phyloP scores from a whole-genome alignment of 2,797 vertebrate species.

The Enoplosus armatus region DNA sequence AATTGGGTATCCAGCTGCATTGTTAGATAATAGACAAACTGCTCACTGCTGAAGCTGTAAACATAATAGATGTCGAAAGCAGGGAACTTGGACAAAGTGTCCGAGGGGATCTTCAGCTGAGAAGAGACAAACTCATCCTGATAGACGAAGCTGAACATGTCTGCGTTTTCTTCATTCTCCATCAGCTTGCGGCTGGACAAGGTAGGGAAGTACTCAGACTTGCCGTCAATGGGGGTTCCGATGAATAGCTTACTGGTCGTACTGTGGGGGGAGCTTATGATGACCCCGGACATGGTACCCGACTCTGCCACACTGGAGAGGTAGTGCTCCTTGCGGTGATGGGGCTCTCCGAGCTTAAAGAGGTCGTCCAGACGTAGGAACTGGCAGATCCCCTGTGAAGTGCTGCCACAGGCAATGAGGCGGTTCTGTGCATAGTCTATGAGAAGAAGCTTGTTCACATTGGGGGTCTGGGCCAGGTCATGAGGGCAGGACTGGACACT shows the following conservation, averaged over 20 bases:
- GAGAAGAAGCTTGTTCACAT: slow-evolving; percentile 98
- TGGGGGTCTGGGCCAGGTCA: slow-evolving; percentile 90
- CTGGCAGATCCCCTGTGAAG: slow-evolving; percentile 98
- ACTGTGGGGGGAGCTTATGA: slow-evolving; percentile 91
- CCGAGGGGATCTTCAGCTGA: slow-evolving; percentile 98
- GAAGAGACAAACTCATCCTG: slow-evolving; percentile 99
- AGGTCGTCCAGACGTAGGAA: slow-evolving; percentile 97
- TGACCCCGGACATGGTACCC: slow-evolving; percentile 98
- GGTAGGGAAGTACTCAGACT: slow-evolving; percentile 98
- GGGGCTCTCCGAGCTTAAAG: slow-evolving; percentile 97
- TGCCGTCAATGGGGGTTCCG: slow-evolving; percentile 97
- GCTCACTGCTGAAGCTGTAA: slow-evolving; percentile 98
- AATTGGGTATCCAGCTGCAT: slow-evolving; percentile 97
- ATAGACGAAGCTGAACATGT: slow-evolving; percentile 99
- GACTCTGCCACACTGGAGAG: slow-evolving; percentile 96
- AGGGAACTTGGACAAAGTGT: slow-evolving; percentile 97
- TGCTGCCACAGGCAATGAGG: slow-evolving; percentile 96
- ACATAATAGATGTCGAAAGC: slow-evolving; percentile 99
- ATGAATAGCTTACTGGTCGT: slow-evolving; percentile 94
- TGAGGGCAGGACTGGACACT: slow-evolving; percentile 97
- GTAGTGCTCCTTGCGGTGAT: slow-evolving; percentile 99
- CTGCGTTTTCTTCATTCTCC: slow-evolving; percentile 96
- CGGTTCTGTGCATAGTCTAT: slow-evolving; percentile 97
- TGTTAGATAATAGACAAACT: slow-evolving; percentile 98
- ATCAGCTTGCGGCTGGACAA: slow-evolving; percentile 97